phyloP scores from a whole-genome alignment of 2,797 vertebrate genomes.

The Arnoldichthys spilopterus region DNA sequence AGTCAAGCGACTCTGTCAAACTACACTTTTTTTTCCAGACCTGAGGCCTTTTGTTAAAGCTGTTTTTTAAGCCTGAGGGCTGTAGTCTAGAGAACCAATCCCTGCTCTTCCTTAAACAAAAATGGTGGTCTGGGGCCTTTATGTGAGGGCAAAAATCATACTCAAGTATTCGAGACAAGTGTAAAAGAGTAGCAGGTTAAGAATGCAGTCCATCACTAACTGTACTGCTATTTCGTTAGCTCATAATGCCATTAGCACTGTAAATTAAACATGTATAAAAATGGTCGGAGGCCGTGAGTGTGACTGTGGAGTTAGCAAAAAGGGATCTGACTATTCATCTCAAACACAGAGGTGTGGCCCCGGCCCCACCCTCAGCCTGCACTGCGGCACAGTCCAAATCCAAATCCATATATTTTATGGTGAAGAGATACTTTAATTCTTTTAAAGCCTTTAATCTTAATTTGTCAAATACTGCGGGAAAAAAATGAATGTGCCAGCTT shows the following conservation, averaged over 20 bases:
- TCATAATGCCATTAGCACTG: background rate
- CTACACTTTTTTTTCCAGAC: no score
- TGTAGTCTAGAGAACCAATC: no score
- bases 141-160: no score
- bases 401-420: conserved; percentile 13
- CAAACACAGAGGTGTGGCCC: background rate
- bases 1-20: no score
- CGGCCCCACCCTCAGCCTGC: background rate
- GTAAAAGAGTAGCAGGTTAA: background rate
- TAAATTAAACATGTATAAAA: conserved; percentile 6
- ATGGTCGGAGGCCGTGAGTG: background rate
- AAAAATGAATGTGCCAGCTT: conserved; percentile 64
- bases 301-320: background rate
- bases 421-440: conserved; percentile 47
- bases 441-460: conserved; percentile 68
- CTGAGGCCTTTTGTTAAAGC: no score
- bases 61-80: no score
- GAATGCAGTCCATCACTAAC: background rate
- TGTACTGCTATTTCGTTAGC: background rate
- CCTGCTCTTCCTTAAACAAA: no score
- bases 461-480: conserved; percentile 54
- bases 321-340: background rate
- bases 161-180: background rate
- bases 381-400: conserved; percentile 13
- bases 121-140: no score